Evolutionary conservation across 2,888 invertebrate species (phyloP).

Genomic region (Acrocyrtus sp.): DNA sequence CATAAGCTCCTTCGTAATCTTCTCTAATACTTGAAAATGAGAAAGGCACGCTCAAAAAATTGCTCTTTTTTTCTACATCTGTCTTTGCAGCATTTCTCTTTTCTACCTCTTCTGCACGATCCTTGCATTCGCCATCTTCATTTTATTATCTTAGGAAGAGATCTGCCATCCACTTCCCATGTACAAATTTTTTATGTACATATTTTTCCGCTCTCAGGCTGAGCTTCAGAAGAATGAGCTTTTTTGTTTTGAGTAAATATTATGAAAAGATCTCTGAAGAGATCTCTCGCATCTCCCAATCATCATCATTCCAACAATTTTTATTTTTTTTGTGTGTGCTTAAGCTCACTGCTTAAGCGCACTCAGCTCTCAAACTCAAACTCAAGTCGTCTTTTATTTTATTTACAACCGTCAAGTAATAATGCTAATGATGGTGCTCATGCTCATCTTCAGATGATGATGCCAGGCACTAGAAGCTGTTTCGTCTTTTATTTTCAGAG

Average conservation of each 20-base stretch:
- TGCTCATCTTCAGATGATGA: constrained; percentile 18
- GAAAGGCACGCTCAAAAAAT: too few species aligned
- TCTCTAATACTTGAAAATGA: too few species aligned
- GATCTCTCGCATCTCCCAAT: too few species aligned
- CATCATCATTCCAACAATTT: constrained; percentile 1
- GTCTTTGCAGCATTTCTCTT: too few species aligned
- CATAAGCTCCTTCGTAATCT: too few species aligned
- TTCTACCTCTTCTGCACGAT: background rate
- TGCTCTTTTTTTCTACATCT: too few species aligned
- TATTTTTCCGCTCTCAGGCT: background rate
- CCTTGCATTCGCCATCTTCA: background rate
- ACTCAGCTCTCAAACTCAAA: too few species aligned
- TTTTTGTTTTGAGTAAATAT: constrained; percentile 41
- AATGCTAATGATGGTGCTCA: constrained; percentile 13
- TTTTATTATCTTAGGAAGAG: constrained; percentile 13
- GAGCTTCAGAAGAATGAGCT: constrained; percentile 1
- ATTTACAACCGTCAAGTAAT: constrained; percentile 34
- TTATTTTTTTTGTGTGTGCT: background rate
- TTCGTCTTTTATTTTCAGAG: constrained; percentile 7
- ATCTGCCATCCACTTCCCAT: too few species aligned
- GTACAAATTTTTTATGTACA: background rate
- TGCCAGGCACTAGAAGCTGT: constrained; percentile 10
- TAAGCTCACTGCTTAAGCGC: background rate
- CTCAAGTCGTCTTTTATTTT: too few species aligned
- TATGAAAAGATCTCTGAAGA: constrained; percentile 30